These are phyloP conservation scores for Bhutanitis thaidina DNA, from an alignment of 2,888 invertebrate genomes.

Conservation along the genomic window DNA sequence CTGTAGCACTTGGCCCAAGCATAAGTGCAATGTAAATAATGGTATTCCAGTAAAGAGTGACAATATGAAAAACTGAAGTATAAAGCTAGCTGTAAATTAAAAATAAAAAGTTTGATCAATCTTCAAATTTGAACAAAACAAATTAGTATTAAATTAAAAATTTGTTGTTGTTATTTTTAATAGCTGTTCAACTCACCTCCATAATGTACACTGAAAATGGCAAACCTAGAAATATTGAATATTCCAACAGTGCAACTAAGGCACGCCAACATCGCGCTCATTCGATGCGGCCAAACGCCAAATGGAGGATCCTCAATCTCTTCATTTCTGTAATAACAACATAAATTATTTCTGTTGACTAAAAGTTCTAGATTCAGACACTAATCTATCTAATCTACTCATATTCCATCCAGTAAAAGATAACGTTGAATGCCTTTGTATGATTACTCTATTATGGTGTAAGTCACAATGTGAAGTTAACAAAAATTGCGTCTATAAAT, in stretches of 20 bases:
- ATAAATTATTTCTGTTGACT: too few species aligned
- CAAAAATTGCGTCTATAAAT: too few species aligned
- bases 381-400: too few species aligned
- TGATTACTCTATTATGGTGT: too few species aligned
- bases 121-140: too few species aligned
- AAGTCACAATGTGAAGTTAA: too few species aligned
- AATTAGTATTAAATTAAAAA: too few species aligned
- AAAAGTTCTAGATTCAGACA: too few species aligned
- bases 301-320: conserved; percentile 68
- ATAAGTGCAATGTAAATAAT: conserved; percentile 90
- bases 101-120: conserved; percentile 5
- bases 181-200: too few species aligned
- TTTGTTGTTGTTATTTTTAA: too few species aligned
- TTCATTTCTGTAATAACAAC: conserved; percentile 50
- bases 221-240: conserved; percentile 93
- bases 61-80: conserved; percentile 92
- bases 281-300: conserved; percentile 72
- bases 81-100: conserved; percentile 85
- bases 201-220: conserved; percentile 91
- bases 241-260: conserved; percentile 92
- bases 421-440: too few species aligned
- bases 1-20: conserved; percentile 90
- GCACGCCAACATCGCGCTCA: conserved; percentile 90
- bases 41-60: conserved; percentile 91
- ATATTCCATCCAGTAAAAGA: too few species aligned